phyloP scores from a whole-genome alignment of 1,140 invertebrate species.

The Drosophila kurseongensis region DNA sequence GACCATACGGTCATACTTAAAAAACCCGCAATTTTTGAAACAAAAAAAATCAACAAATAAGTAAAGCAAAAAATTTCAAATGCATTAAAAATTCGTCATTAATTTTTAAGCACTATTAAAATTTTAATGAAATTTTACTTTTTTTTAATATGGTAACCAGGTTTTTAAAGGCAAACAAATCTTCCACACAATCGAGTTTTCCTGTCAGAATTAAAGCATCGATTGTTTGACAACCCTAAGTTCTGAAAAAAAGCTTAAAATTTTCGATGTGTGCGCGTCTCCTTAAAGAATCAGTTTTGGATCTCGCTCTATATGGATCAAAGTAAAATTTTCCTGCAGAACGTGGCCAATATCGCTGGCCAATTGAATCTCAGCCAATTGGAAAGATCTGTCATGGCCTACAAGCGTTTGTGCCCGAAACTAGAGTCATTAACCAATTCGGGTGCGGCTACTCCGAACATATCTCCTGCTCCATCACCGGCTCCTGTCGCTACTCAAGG shows the following conservation, averaged over 20 bases:
- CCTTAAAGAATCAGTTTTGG: background rate
- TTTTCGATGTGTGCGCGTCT: conserved; percentile 22
- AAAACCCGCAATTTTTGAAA: background rate
- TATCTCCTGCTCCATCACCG: background rate
- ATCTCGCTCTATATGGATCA: conserved; percentile 8
- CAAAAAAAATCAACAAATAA: background rate
- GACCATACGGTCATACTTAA: background rate
- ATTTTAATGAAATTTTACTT: background rate
- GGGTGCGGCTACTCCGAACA: background rate
- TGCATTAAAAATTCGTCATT: too few species aligned
- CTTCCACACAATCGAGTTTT: background rate
- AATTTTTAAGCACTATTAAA: too few species aligned
- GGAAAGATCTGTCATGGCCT: conserved; percentile 4
- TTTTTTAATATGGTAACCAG: background rate
- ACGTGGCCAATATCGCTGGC: conserved; percentile 3
- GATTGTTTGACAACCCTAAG: background rate
- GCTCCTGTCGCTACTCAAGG: conserved; percentile 1
- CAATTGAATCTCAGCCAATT: background rate
- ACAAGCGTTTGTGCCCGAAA: conserved; percentile 14
- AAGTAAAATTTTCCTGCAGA: conserved; percentile 5
- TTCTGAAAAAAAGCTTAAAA: conserved; percentile 3
- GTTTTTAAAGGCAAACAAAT: background rate
- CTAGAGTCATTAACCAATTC: background rate
- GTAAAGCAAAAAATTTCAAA: background rate
- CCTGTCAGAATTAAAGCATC: conserved; percentile 5